Evolutionary conservation across 2,113 vertebrate genomes (phyloP).

Genomic region (Podiceps cristatus): DNA sequence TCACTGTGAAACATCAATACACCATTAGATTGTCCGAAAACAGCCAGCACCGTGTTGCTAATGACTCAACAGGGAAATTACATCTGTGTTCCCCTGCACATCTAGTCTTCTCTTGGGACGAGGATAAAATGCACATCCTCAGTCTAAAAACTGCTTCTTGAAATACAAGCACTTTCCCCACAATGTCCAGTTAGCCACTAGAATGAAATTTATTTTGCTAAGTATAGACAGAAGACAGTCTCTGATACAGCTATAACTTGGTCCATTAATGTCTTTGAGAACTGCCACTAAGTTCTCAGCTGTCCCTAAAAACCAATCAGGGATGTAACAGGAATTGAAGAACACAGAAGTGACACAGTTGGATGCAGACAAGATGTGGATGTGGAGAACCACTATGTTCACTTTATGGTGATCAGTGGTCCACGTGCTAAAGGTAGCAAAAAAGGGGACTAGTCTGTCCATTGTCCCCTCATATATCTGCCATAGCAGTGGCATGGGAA

Average conservation of each 20-base stretch:
- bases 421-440: rapidly evolving
- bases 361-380: background rate
- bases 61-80: background rate
- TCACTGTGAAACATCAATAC: background rate
- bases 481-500: background rate
- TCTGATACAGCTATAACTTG: background rate
- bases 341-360: background rate
- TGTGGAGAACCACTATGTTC: background rate
- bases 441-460: background rate
- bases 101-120: background rate
- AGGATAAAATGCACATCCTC: background rate
- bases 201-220: background rate
- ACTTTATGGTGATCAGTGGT: background rate
- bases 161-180: background rate
- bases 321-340: background rate
- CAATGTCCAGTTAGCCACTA: background rate
- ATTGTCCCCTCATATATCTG: background rate
- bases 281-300: background rate
- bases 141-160: background rate
- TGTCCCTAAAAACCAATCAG: background rate
- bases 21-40: background rate
- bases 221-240: background rate
- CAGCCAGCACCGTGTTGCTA: background rate
- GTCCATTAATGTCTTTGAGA: background rate
- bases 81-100: background rate